Evolutionary conservation across 2,888 invertebrate species (phyloP), one percentile per base, ranked within the genome.

Genomic region (Zygaena filipendulae): DNA sequence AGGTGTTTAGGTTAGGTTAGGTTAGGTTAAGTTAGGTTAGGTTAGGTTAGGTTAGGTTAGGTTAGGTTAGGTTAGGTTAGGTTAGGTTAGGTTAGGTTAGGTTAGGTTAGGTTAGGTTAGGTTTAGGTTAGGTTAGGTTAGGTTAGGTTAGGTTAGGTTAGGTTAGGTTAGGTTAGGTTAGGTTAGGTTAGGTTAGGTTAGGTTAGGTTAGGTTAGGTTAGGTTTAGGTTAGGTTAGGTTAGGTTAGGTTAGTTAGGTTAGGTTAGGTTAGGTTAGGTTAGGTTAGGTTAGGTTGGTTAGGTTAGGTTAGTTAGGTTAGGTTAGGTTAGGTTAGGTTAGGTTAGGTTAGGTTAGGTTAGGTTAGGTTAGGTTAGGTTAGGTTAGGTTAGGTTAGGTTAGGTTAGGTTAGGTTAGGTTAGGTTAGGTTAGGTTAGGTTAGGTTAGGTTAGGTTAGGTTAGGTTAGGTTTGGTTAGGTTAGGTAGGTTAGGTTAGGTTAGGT

Each of bases 11-110:
- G 33, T 33, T 33, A 29, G 33, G 33, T 33, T 33, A 33, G 33
- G 33, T 33, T 33, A 33, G 33, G 33, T 33, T 33, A 29, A 29
- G 33, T 29, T 33, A 33, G 33, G 33, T 33, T 33, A 33, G 33
- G 32, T 32, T 33, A 33, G 33, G 33, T 28, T 29, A 33, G 33
- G 19, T 27, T 13, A 20, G 31, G 31, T 32, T 32, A 33, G 32
- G 21, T 18, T 27, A 14, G 13, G 31, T 32, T 27, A 27, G 31
- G 27, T 32, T 33, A 33, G 33, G 36, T 33, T 36, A 33, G 33
- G 36, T 33, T 33, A 33, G 28, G 34, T 35, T 34, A 29, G 29
- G 37, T 32, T 36, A 30, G 30, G 33, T 34, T 34, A 34, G 34
- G 34, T 33, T 27, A 27, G 20, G 27, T 27, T 27, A 20, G 21